Conservation (phyloP, 1,140 invertebrate species). For the Muscidifurax raptorellus region DNA sequence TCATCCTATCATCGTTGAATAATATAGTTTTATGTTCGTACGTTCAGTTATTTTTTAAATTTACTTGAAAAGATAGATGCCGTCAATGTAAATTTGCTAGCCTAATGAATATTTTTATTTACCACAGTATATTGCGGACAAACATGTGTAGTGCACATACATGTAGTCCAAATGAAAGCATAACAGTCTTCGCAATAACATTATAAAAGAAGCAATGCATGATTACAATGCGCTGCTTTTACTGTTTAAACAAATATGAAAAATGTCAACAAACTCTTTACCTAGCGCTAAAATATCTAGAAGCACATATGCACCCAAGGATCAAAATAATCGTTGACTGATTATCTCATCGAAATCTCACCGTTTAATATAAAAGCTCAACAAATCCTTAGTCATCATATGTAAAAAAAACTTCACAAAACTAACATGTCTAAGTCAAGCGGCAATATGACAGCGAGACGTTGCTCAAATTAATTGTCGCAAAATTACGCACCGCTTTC, state of each 20-base stretch:
- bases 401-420: not conserved
- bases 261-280: too few relatives aligned
- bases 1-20: too few relatives aligned
- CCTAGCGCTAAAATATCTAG: not conserved
- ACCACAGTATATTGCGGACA: not conserved
- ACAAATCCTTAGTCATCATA: not conserved
- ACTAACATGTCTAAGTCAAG: not conserved
- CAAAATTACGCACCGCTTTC: conserved; percentile 1
- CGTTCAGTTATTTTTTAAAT: too few relatives aligned
- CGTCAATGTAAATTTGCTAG: not conserved
- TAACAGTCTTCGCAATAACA: not conserved
- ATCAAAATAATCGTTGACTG: not conserved
- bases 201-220: too few relatives aligned
- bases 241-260: too few relatives aligned
- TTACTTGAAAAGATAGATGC: too few relatives aligned
- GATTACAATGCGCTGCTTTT: too few relatives aligned
- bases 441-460: not conserved
- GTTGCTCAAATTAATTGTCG: not conserved
- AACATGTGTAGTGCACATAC: not conserved
- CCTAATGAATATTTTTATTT: not conserved
- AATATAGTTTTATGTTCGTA: too few relatives aligned
- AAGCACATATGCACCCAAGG: not conserved
- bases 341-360: not conserved
- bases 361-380: not conserved
- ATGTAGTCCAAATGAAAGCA: not conserved